Base-by-base conservation (phyloP, 37 sponge, comb jelly and placozoan species). In the Beroe ovata region DNA sequence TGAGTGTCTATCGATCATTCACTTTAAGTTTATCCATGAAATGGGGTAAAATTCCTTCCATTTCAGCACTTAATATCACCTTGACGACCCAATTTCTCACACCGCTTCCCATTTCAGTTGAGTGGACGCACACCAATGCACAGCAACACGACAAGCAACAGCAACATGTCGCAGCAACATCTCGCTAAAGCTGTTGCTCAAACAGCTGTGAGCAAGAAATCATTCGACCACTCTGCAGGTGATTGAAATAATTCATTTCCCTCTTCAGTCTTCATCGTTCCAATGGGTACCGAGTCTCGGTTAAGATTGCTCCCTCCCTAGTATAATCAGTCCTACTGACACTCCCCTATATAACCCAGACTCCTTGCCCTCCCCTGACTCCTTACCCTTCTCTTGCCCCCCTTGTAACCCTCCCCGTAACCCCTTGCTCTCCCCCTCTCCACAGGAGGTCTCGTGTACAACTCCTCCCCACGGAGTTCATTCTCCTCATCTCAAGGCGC, bases 371-470 rank as follows among this genome's bases (percentile, higher is more conserved):
- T n/a, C n/a, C n/a, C n/a, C n/a, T n/a, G n/a, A n/a, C n/a, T n/a
- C n/a, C n/a, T n/a, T n/a, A n/a, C n/a, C n/a, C n/a, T n/a, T n/a
- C n/a, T n/a, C n/a, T n/a, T n/a, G n/a, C n/a, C n/a, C n/a, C n/a
- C n/a, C n/a, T n/a, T n/a, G n/a, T n/a, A n/a, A n/a, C n/a, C n/a
- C n/a, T n/a, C n/a, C n/a, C n/a, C n/a, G n/a, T 25, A 62, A 62
- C 63, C 20, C 20, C 63, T 20, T 23, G 8, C 21, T 62, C 8
- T 16, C 63, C 21, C 71, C 21, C 29, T 23, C 29, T 6, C 29
- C 36, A 34, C 84, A 77, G 84, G 84, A 42, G 84, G 84, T 77
- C 84, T 77, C 54, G 84, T 77, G 28, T 77, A 77, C 54, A 77
- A 77, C 84, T 77, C 84, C 22, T 62, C 84, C 8, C 84, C 84